phyloP scores from a whole-genome alignment of 2,888 invertebrate genomes.

The Acleris literana region DNA sequence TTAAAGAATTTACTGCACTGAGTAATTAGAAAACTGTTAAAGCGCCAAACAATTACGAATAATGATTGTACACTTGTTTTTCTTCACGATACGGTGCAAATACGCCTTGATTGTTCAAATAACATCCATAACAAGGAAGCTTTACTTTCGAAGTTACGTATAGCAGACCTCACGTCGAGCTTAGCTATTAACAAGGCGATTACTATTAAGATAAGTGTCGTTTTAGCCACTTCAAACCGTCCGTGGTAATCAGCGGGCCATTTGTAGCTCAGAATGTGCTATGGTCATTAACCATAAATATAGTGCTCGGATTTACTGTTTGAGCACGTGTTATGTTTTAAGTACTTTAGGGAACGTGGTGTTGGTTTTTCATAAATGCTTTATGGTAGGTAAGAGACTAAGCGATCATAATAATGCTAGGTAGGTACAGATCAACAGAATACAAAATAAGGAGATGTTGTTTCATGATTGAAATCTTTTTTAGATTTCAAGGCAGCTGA shows the following conservation, averaged over 20 bases:
- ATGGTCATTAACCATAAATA: constrained; percentile 35
- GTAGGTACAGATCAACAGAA: too few relatives aligned
- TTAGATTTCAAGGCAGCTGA: too few relatives aligned
- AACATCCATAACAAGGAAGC: constrained; percentile 25
- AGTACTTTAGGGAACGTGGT: constrained; percentile 10
- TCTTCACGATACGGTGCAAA: background rate
- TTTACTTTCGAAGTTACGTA: constrained; percentile 31
- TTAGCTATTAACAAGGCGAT: constrained; percentile 34
- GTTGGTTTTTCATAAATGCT: constrained; percentile 5
- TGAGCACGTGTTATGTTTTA: constrained; percentile 27
- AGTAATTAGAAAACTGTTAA: constrained; percentile 20
- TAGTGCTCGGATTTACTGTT: constrained; percentile 29
- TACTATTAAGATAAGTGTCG: constrained; percentile 37
- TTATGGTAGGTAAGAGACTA: too few relatives aligned
- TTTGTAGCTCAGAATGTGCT: constrained; percentile 34
- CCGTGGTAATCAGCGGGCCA: constrained; percentile 33
- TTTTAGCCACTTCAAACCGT: constrained; percentile 35
- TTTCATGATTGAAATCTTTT: too few relatives aligned
- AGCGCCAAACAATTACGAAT: constrained; percentile 7
- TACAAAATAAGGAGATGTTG: too few relatives aligned
- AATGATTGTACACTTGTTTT: constrained; percentile 5
- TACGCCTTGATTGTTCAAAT: constrained; percentile 1
- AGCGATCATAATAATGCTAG: too few relatives aligned
- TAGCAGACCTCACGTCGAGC: constrained; percentile 24
- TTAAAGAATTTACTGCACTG: constrained; percentile 10